A percentile compares a stretch with the other conserved stretches of the same genome.
Conservation (phyloP, 1,140 invertebrate species). For the Acromyrmex charruanus region DNA sequence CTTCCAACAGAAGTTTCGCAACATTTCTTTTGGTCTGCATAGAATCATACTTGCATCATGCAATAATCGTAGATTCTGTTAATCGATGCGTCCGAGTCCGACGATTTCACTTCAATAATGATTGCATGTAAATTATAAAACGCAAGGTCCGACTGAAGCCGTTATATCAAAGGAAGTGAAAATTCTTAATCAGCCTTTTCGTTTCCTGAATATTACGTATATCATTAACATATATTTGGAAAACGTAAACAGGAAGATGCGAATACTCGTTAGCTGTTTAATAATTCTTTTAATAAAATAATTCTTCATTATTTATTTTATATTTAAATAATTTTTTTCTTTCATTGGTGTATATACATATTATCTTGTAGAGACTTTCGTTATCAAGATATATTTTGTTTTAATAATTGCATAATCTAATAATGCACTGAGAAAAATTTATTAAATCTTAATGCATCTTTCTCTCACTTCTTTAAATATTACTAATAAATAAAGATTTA, state of each 20-base stretch:
- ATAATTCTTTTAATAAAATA: not conserved
- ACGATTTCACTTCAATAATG: conserved; percentile 55
- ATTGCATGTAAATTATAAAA: conserved; percentile 38
- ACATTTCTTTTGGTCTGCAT: not conserved
- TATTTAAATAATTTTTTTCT: not conserved
- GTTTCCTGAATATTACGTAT: conserved; percentile 29
- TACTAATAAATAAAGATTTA: no score
- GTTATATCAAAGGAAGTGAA: conserved; percentile 28
- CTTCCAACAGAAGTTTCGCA: conserved; percentile 26
- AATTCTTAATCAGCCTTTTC: conserved; percentile 4
- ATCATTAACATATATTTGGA: not conserved
- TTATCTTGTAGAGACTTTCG: not conserved
- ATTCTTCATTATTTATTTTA: not conserved
- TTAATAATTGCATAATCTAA: not conserved
- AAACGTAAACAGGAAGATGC: not conserved
- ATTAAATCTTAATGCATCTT: no score
- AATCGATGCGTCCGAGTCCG: not conserved
- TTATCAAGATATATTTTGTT: not conserved
- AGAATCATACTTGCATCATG: not conserved
- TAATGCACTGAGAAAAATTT: no score
- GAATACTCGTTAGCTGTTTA: not conserved
- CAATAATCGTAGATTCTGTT: conserved; percentile 5
- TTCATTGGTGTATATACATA: not conserved
- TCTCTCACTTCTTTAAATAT: no score
- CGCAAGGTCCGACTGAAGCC: no score